Evolutionary conservation across 2,113 vertebrate species (phyloP).

Genomic region (Guaruba guarouba): DNA sequence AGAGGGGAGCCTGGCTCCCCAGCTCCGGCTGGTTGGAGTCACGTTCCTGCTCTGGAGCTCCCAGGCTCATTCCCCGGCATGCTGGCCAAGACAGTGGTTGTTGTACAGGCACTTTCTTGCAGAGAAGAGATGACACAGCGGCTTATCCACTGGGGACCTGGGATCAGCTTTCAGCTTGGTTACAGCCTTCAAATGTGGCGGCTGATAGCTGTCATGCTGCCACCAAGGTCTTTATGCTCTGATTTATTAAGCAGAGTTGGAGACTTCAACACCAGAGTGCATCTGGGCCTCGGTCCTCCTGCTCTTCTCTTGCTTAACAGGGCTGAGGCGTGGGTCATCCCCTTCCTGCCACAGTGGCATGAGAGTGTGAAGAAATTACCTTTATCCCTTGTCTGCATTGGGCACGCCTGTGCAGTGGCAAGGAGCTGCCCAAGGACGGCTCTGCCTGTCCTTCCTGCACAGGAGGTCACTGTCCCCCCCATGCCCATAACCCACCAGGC

Average conservation of each 20-base stretch:
- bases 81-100: background rate
- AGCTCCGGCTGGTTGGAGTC: background rate
- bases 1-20: conserved; percentile 13
- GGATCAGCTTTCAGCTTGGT: conserved; percentile 48
- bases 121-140: conserved; percentile 57
- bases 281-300: background rate
- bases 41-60: background rate
- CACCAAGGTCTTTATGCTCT: conserved; percentile 57
- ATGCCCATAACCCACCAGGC: accelerated
- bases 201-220: conserved; percentile 62
- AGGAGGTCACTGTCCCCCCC: background rate
- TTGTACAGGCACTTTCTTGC: conserved; percentile 52
- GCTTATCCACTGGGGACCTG: conserved; percentile 47
- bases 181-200: conserved; percentile 50
- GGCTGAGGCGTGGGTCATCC: background rate
- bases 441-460: background rate
- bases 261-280: background rate
- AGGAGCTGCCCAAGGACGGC: background rate
- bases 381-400: background rate
- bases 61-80: background rate
- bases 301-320: background rate
- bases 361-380: background rate
- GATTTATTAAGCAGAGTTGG: conserved; percentile 54
- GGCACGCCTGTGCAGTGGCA: background rate
- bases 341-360: background rate